Evolutionary conservation across 2,113 vertebrate species (phyloP).

Genomic region (Alouatta palliata): DNA sequence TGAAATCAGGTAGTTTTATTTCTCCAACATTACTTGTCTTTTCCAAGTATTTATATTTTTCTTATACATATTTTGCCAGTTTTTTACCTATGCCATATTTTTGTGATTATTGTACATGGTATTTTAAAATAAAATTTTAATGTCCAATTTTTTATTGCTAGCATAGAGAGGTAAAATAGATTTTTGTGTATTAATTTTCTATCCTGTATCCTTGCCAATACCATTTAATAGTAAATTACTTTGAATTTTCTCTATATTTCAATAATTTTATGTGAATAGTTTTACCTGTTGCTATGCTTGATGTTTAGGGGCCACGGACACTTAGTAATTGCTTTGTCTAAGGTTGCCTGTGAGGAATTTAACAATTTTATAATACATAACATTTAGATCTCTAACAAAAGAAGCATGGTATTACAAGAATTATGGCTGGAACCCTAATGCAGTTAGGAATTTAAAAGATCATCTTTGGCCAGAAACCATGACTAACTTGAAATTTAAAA

Average conservation of each 20-base stretch:
- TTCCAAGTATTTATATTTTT: background rate
- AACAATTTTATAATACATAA: slow-evolving; percentile 23
- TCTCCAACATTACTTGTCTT: background rate
- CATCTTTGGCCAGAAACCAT: slow-evolving; percentile 8
- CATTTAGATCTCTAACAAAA: slow-evolving; percentile 25
- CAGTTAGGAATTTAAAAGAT: slow-evolving; percentile 39
- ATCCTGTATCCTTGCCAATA: background rate
- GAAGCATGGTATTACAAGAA: background rate
- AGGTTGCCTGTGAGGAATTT: background rate
- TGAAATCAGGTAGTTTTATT: background rate
- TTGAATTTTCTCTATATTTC: background rate
- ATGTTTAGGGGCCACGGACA: background rate
- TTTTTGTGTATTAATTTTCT: slow-evolving; percentile 3
- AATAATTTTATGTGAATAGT: slow-evolving; percentile 17
- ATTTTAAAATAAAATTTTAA: background rate
- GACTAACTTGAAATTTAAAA: slow-evolving; percentile 60
- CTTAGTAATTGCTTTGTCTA: background rate
- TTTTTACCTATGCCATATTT: background rate
- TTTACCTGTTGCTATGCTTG: background rate
- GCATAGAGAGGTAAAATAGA: background rate
- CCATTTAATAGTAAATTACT: background rate
- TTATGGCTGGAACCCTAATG: slow-evolving; percentile 8
- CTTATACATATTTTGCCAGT: background rate
- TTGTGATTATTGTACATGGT: background rate
- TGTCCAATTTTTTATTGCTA: background rate